These are phyloP conservation scores for Leucoraja ocellata DNA, from an alignment of 2,797 vertebrate genomes.

Conservation along the genomic window DNA sequence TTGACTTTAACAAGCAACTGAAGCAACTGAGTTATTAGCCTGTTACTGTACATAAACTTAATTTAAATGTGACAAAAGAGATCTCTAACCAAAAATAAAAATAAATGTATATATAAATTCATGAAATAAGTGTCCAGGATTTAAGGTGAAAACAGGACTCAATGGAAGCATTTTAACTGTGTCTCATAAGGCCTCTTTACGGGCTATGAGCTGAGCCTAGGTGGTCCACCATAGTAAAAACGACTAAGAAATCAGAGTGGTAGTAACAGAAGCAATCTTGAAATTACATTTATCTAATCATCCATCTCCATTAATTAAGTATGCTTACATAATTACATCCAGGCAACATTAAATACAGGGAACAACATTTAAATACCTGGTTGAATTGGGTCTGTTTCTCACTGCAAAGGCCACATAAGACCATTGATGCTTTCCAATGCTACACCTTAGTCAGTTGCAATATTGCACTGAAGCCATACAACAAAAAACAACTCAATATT, in stretches of 20 bases:
- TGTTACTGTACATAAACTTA: slow-evolving; percentile 69
- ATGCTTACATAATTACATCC: background rate
- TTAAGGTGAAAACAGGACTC: slow-evolving; percentile 41
- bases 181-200: background rate
- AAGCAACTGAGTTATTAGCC: slow-evolving; percentile 75
- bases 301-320: background rate
- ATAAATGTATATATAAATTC: slow-evolving; percentile 50
- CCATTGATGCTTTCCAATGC: background rate
- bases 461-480: background rate
- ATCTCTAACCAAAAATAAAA: slow-evolving; percentile 52
- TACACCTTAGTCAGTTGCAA: background rate
- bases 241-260: slow-evolving; percentile 48
- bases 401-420: background rate
- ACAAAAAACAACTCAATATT: background rate
- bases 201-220: slow-evolving; percentile 39
- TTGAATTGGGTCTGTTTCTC: background rate
- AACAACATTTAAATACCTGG: slow-evolving; percentile 18
- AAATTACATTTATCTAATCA: background rate
- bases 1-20: slow-evolving; percentile 79
- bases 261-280: background rate
- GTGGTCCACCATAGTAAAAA: slow-evolving; percentile 53
- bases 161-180: slow-evolving; percentile 46
- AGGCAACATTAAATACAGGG: slow-evolving; percentile 9
- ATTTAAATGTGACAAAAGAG: slow-evolving; percentile 60
- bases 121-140: slow-evolving; percentile 51